These are phyloP conservation scores for Rhodophaea formosa DNA, from an alignment of 2,888 invertebrate genomes.

Conservation along the genomic window DNA sequence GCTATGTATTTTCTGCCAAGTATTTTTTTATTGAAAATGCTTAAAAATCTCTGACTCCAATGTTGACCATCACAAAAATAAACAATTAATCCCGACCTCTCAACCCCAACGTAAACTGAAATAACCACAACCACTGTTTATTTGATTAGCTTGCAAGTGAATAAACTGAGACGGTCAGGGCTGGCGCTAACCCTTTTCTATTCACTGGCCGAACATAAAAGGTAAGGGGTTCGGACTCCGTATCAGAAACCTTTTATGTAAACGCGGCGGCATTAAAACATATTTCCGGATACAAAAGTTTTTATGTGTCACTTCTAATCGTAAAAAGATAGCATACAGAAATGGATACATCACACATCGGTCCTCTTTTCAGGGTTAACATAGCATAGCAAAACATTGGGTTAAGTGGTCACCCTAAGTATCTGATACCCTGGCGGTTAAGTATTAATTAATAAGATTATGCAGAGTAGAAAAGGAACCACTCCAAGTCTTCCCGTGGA, in stretches of 20 bases:
- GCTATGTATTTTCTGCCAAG: neutral
- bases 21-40: neutral
- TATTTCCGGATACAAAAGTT: too few species aligned
- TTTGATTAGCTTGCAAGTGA: slow-evolving; percentile 9
- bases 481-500: too few species aligned
- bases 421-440: too few species aligned
- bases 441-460: too few species aligned
- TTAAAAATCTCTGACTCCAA: too few species aligned
- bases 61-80: too few species aligned
- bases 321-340: too few species aligned
- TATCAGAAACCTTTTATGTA: neutral
- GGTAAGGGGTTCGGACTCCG: neutral
- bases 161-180: neutral
- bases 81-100: slow-evolving; percentile 14
- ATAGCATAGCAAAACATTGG: too few species aligned
- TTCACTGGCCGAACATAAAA: neutral
- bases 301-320: too few species aligned
- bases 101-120: slow-evolving; percentile 4
- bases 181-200: neutral
- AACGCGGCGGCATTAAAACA: neutral
- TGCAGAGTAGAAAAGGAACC: too few species aligned
- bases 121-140: slow-evolving; percentile 12
- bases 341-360: too few species aligned
- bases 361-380: neutral
- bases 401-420: too few species aligned